Base-by-base conservation (phyloP, 2,113 vertebrate genomes). In the Nothobranchius kuhntae region DNA sequence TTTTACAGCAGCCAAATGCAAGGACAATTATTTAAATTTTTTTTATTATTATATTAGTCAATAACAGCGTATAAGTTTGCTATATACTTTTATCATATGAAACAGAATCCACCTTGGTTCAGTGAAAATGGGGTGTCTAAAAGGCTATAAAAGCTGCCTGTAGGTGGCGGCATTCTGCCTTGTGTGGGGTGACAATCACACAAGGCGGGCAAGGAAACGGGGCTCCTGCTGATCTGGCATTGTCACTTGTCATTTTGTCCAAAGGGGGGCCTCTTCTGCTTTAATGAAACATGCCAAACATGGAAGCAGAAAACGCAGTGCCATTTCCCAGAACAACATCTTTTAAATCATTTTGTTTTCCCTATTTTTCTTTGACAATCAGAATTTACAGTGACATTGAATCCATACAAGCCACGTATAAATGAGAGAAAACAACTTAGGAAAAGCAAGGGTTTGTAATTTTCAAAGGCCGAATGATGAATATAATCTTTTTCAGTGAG, bases 151-250 rank as follows among this genome's bases (percentile, higher is more conserved):
- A 78, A 85, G 45, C 71, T 26, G 70, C 90, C 92, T 90, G 82
- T 90, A 93, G 93, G 91, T 92, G 92, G 93, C 86, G 86, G 77
- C 83, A 91, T 83, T 92, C 88, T 94, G 86, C 91, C 90, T 91
- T 80, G 44, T 82, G 67, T 80, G 17, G 26, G 58, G 53, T 77
- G 55, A 55, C 68, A 61, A 42, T 68, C 57, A 67, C 15, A 68
- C 30, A 24, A 74, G 54, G 58, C 46, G 63, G 73, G 63, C 40
- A 57, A 63, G 62, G 71, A 75, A 61, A 62, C 75, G 71, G 71
- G 76, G 57, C 55, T 50, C 47, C 17, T 77, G 74, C 80, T 75
- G 74, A 73, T 42, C 67, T 73, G 62, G 77, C 64, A 74, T 46
- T 68, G 68, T 64, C 57, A 52, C 42, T 65, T 55, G 57, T 73